A percentile compares a stretch with the other conserved stretches of the same genome.
These are phyloP conservation scores for Egretta garzetta DNA, from an alignment of 2,113 vertebrate species.

Conservation along the genomic window DNA sequence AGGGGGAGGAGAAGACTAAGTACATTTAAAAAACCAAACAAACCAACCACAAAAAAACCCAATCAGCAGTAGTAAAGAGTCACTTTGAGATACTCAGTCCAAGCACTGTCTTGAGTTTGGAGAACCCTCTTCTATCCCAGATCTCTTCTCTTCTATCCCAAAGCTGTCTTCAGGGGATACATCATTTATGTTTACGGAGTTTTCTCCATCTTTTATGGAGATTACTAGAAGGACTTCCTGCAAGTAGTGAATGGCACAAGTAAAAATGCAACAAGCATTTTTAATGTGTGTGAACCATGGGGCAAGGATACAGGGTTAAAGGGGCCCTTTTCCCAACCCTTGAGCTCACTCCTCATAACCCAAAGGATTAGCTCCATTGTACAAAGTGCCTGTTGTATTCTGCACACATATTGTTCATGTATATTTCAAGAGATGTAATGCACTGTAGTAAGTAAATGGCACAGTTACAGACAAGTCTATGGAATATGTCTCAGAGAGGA, in stretches of 20 bases:
- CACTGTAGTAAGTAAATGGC: constrained; percentile 14
- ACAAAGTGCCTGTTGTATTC: constrained; percentile 38
- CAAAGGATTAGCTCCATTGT: background rate
- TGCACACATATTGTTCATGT: background rate
- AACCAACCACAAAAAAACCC: too few relatives aligned
- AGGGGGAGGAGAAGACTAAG: background rate
- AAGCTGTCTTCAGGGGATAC: background rate
- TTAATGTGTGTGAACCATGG: background rate
- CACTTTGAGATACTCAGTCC: background rate
- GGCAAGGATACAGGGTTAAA: background rate
- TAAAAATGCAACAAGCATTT: background rate
- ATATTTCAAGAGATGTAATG: constrained; percentile 19
- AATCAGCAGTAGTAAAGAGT: background rate
- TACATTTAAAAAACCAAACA: background rate
- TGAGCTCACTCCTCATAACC: background rate
- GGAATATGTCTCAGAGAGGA: background rate
- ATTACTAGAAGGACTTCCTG: background rate
- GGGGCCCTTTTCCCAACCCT: background rate
- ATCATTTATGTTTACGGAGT: background rate
- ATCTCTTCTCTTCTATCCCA: background rate
- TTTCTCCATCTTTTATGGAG: background rate
- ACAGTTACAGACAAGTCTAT: background rate
- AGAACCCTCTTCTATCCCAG: background rate
- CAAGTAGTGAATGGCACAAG: background rate
- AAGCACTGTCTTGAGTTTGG: background rate